Percentiles rank a stretch among this genome's conserved stretches.
Conservation (phyloP, 92 coral and sea anemone species). For the Zoanthus sansibaricus region DNA sequence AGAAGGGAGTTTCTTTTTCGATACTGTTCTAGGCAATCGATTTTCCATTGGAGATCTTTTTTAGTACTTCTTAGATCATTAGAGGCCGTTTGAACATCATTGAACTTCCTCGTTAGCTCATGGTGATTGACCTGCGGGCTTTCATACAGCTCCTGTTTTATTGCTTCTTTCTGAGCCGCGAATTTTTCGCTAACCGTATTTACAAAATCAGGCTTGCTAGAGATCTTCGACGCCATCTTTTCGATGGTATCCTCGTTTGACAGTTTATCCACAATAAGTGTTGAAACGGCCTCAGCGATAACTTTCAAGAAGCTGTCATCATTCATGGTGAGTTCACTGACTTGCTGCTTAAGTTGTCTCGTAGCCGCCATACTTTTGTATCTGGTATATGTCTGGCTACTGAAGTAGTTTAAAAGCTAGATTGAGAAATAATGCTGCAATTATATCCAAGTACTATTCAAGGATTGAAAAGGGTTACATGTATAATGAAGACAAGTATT, state of each 20-base stretch:
- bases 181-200: slow-evolving; percentile 6
- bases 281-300: too few relatives aligned
- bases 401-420: background rate
- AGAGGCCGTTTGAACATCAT: slow-evolving; percentile 14
- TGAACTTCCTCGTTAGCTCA: slow-evolving; percentile 19
- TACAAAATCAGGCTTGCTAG: slow-evolving; percentile 11
- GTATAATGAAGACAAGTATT: background rate
- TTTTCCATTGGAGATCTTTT: slow-evolving; percentile 30
- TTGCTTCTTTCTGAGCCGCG: slow-evolving; percentile 25
- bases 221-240: background rate
- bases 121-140: slow-evolving; percentile 17
- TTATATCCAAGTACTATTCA: background rate
- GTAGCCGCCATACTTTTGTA: too few relatives aligned
- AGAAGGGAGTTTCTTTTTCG: slow-evolving; percentile 28
- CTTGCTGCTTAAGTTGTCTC: background rate
- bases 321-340: background rate
- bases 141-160: slow-evolving; percentile 38
- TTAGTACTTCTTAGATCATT: slow-evolving; percentile 23
- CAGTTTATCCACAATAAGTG: too few relatives aligned
- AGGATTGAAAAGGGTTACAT: background rate
- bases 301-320: background rate
- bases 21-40: slow-evolving; percentile 14
- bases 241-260: too few relatives aligned
- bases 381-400: background rate
- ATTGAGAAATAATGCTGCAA: background rate